phyloP scores from a whole-genome alignment of 37 sponge, comb jelly and placozoan species.

The Dysidea cf. avara region DNA sequence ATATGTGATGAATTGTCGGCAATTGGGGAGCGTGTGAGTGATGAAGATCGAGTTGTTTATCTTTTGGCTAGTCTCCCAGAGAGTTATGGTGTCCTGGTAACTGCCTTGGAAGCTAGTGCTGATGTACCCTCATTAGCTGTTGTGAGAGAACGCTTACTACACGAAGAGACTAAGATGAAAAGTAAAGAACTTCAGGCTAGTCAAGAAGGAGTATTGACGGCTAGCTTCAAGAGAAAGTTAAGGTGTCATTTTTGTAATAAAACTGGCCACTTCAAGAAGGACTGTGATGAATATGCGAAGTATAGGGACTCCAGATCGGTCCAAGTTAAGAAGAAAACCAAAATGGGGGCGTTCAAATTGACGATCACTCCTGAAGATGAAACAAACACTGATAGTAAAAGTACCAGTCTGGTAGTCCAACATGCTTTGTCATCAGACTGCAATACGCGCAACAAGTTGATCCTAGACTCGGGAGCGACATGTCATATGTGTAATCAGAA shows the following conservation, averaged over 20 bases:
- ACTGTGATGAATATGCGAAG: slow-evolving; percentile 28
- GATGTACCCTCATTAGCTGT: slow-evolving; percentile 9
- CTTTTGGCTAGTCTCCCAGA: slow-evolving; percentile 56
- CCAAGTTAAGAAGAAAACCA: slow-evolving; percentile 22
- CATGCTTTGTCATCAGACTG: no score
- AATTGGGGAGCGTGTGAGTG: slow-evolving; percentile 25
- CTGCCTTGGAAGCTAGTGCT: slow-evolving; percentile 45
- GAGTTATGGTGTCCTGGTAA: slow-evolving; percentile 38
- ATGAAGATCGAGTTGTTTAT: slow-evolving; percentile 53
- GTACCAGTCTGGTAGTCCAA: slow-evolving; percentile 16
- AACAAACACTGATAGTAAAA: slow-evolving; percentile 6
- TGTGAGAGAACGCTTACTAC: slow-evolving; percentile 33
- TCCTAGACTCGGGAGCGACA: no score
- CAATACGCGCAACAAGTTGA: no score
- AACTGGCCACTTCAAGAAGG: slow-evolving; percentile 21
- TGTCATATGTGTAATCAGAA: no score
- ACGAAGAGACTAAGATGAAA: slow-evolving; percentile 25
- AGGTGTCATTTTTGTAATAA: slow-evolving; percentile 27
- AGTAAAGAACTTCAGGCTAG: slow-evolving; percentile 1
- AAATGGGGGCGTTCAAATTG: slow-evolving; percentile 38
- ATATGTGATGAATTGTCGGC: slow-evolving; percentile 40
- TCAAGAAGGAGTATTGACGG: slow-evolving; percentile 20
- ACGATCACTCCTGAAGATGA: slow-evolving; percentile 33
- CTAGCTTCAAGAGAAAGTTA: slow-evolving; percentile 20
- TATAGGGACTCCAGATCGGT: background rate